A percentile compares a stretch with the other conserved stretches of the same genome.
These are phyloP conservation scores for Thelaira solivaga DNA, from an alignment of 2,888 invertebrate genomes.

Conservation along the genomic window DNA sequence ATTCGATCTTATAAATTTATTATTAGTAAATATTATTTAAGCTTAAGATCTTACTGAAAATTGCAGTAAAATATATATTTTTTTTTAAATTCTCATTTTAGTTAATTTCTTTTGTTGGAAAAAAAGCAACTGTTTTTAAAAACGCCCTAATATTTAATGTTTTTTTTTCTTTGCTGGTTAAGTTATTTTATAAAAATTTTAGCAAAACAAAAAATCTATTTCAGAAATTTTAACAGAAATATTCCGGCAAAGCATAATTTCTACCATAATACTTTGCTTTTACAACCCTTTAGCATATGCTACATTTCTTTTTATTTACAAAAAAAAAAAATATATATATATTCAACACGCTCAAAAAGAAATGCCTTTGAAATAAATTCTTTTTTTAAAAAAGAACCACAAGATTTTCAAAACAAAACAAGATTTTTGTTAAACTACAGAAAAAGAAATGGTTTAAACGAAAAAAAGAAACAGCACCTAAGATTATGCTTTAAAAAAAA, in stretches of 20 bases:
- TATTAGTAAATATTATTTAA: too few species aligned
- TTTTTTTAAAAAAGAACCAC: conserved; percentile 36
- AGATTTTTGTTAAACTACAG: conserved; percentile 61
- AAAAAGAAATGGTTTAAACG: conserved; percentile 46
- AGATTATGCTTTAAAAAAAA: conserved; percentile 65
- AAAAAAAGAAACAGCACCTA: conserved; percentile 58
- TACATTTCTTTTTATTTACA: conserved; percentile 37
- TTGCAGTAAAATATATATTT: too few species aligned
- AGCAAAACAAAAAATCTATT: background rate
- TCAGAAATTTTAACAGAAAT: background rate
- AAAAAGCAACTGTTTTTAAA: too few species aligned
- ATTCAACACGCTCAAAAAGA: background rate
- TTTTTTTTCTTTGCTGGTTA: background rate
- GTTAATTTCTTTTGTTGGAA: too few species aligned
- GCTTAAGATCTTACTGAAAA: too few species aligned
- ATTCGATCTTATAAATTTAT: too few species aligned
- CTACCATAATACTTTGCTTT: conserved; percentile 33
- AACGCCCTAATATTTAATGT: too few species aligned
- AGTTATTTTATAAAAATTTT: conserved; percentile 20
- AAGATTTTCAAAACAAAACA: conserved; percentile 45
- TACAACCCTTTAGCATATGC: conserved; percentile 49
- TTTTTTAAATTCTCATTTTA: too few species aligned
- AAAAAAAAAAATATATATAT: conserved; percentile 13
- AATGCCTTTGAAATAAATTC: conserved; percentile 57
- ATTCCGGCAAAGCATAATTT: conserved; percentile 51